Percentiles rank a stretch among this genome's conserved stretches.
Conservation (phyloP, 1,140 invertebrate genomes). For the Drosophila novamexicana region DNA sequence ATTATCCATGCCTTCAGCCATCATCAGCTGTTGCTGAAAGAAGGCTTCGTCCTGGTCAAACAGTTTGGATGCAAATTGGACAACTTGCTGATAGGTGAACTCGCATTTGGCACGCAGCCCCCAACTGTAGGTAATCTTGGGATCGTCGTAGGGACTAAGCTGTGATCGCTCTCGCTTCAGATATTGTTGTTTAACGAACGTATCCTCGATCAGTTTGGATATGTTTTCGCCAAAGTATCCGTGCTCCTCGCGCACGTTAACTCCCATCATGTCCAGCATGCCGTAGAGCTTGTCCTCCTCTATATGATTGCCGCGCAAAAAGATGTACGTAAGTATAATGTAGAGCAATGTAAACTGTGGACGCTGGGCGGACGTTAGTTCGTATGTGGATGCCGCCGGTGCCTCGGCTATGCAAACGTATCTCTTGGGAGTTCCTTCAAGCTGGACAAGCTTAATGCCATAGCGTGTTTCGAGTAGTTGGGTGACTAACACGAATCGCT, state of each 20-base stretch:
- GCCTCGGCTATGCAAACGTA: slow-evolving; percentile 55
- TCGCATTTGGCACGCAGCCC: slow-evolving; percentile 60
- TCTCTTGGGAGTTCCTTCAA: slow-evolving; percentile 39
- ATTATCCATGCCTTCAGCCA: slow-evolving; percentile 33
- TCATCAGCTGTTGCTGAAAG: slow-evolving; percentile 47
- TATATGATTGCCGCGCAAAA: slow-evolving; percentile 48
- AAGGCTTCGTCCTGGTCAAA: slow-evolving; percentile 28
- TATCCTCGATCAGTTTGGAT: slow-evolving; percentile 66
- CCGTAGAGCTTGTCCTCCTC: slow-evolving; percentile 58
- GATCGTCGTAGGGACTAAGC: slow-evolving; percentile 51
- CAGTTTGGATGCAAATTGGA: slow-evolving; percentile 51
- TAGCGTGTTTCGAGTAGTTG: slow-evolving; percentile 39
- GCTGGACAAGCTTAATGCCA: slow-evolving; percentile 39
- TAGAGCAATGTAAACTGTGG: slow-evolving; percentile 53
- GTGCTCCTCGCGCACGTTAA: slow-evolving; percentile 63
- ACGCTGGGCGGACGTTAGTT: slow-evolving; percentile 53
- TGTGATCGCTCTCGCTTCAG: slow-evolving; percentile 66
- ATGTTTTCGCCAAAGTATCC: slow-evolving; percentile 62
- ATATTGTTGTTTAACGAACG: slow-evolving; percentile 75
- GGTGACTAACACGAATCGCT: slow-evolving; percentile 40
- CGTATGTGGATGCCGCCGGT: slow-evolving; percentile 47
- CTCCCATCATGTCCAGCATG: slow-evolving; percentile 48
- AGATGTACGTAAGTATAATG: slow-evolving; percentile 70
- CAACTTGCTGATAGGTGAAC: slow-evolving; percentile 39
- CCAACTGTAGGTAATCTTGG: slow-evolving; percentile 52